phyloP scores from a whole-genome alignment of 2,888 invertebrate species.

The Acanthococcus lagerstroemiae region DNA sequence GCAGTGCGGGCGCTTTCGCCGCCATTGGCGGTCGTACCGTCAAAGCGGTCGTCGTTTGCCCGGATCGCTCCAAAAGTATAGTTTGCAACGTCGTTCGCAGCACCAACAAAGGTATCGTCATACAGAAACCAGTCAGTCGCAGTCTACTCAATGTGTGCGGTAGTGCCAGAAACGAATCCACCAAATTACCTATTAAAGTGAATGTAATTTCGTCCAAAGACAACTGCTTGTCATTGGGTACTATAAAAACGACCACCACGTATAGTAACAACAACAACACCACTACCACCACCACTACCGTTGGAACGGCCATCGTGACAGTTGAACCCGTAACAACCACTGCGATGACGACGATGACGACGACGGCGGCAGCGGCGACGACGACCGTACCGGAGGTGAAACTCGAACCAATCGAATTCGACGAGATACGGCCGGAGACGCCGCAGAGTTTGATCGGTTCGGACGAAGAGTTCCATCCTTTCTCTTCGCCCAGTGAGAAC shows the following conservation, averaged over 20 bases:
- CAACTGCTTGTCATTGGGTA: neutral
- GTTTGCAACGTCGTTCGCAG: slow-evolving; percentile 23
- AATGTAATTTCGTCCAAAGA: slow-evolving; percentile 1
- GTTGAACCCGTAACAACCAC: neutral
- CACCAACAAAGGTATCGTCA: slow-evolving; percentile 8
- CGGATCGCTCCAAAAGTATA: slow-evolving; percentile 17
- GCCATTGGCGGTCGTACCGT: too few species aligned
- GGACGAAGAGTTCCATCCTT: slow-evolving; percentile 20
- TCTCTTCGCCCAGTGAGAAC: neutral
- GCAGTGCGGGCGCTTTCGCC: too few species aligned
- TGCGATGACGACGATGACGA: neutral
- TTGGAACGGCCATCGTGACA: neutral
- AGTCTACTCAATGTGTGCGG: neutral
- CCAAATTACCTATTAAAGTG: slow-evolving; percentile 14
- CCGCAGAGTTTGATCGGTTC: slow-evolving; percentile 39
- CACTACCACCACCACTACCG: neutral
- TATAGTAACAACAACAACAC: too few species aligned
- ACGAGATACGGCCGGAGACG: slow-evolving; percentile 39
- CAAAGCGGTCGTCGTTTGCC: slow-evolving; percentile 16
- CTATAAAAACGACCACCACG: neutral
- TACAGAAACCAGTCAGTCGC: slow-evolving; percentile 14
- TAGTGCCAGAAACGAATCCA: neutral
- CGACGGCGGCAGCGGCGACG: neutral
- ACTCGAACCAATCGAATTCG: slow-evolving; percentile 8
- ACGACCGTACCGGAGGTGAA: neutral